Percentiles rank a stretch among this genome's conserved stretches.
Conservation (phyloP, 2,888 invertebrate genomes). For the Cremastinae sp. region DNA sequence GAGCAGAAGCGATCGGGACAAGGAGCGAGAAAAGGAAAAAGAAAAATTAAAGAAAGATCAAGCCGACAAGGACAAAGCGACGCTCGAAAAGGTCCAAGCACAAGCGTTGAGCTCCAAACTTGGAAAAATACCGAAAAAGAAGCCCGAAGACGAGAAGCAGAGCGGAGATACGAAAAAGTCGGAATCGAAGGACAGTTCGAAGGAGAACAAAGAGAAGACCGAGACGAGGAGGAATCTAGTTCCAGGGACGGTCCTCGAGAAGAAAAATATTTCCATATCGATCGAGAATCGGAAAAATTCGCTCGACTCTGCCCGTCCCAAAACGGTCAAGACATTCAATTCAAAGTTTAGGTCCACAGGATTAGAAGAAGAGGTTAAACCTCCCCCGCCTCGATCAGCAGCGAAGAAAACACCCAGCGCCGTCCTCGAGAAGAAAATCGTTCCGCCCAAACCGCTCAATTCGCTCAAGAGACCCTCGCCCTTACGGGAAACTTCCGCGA, state of each 20-base stretch:
- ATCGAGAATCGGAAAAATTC: conserved; percentile 87
- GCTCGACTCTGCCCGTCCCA: conserved; percentile 87
- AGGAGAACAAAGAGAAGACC: conserved; percentile 77
- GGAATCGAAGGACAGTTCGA: conserved; percentile 76
- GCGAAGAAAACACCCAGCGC: conserved; percentile 82
- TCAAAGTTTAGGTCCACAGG: conserved; percentile 96
- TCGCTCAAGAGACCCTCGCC: conserved; percentile 80
- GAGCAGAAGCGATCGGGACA: conserved; percentile 76
- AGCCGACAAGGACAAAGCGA: conserved; percentile 86
- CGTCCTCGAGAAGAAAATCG: conserved; percentile 71
- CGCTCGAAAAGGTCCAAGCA: conserved; percentile 85
- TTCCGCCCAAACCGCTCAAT: conserved; percentile 80
- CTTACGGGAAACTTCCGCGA: conserved; percentile 78
- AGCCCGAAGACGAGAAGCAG: conserved; percentile 80
- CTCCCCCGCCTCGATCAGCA: conserved; percentile 89
- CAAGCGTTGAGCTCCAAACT: conserved; percentile 86
- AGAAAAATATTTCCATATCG: conserved; percentile 89
- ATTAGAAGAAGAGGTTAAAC: conserved; percentile 91
- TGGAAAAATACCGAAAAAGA: conserved; percentile 90
- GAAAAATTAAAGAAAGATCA: conserved; percentile 81
- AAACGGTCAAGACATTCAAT: conserved; percentile 95
- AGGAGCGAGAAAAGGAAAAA: conserved; percentile 80
- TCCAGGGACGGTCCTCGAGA: conserved; percentile 75
- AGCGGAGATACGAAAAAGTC: conserved; percentile 67
- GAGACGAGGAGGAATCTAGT: conserved; percentile 77